Base-by-base conservation (phyloP, 2,888 invertebrate genomes). In the Oegoconia quadripuncta region DNA sequence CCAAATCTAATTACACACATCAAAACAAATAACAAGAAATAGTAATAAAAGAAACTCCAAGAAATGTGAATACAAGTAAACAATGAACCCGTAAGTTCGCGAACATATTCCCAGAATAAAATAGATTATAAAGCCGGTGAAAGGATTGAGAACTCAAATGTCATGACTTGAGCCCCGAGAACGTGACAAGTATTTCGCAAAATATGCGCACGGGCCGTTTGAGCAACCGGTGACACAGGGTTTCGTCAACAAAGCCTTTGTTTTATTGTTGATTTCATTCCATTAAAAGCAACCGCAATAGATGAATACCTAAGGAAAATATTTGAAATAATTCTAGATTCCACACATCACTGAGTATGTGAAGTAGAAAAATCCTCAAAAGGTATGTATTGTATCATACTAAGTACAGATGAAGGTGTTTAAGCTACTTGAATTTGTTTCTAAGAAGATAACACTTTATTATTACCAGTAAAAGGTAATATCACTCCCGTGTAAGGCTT, bases 101-200 rank as follows among this genome's bases (percentile, higher is more conserved):
- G 8, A 18, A 20, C 23, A 11, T 16, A 17, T 23, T 34, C 6
- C n/a, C 3, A 31, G 31, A 34, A 34, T 23, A 15, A n/a, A 12
- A 32, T 16, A 18, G 17, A 18, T 12, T 3, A n/a, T n/a, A n/a
- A n/a, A n/a, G 27, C 5, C 62, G 73, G 78, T 82, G 80, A 81
- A 82, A 81, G 81, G 77, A 74, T 63, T 66, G 59, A 64, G 59
- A 66, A 67, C 66, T 65, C 55, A 66, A 80, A 78, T 77, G 75
- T 79, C 80, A 74, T 60, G n/a, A n/a, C n/a, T n/a, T n/a, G 59
- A 63, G 59, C 57, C 52, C 49, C 54, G 48, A 59, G 58, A 72
- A 74, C 77, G 80, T 78, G 77, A 76, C 69, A 60, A 50, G 51
- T 59, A 65, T 86, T 81, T 82, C 81, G 83, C 72, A 83, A 84